Percentiles rank a stretch among this genome's conserved stretches.
These are phyloP conservation scores for Rugalucina vietnamica DNA, from an alignment of 2,888 invertebrate species.

Conservation along the genomic window DNA sequence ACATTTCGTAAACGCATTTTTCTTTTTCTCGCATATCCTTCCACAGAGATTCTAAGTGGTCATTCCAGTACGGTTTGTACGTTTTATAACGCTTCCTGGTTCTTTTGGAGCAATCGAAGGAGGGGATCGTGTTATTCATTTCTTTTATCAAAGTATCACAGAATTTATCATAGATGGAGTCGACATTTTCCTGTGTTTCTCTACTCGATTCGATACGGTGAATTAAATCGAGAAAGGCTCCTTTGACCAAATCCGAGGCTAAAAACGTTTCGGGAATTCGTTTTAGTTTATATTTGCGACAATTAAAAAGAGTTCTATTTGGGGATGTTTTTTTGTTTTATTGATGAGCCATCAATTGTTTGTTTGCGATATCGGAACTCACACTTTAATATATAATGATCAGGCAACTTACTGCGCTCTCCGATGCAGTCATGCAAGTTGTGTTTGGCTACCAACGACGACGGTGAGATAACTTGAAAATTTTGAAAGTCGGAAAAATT, in stretches of 20 bases:
- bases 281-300: background rate
- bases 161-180: background rate
- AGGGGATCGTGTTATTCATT: background rate
- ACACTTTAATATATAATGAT: conserved; percentile 19
- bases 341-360: no score
- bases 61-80: background rate
- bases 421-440: background rate
- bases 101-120: background rate
- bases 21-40: background rate
- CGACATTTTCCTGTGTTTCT: background rate
- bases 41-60: background rate
- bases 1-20: background rate
- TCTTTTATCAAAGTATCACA: background rate
- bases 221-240: background rate
- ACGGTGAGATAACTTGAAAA: conserved; percentile 6
- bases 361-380: no score
- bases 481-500: background rate
- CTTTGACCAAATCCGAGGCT: background rate
- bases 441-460: background rate
- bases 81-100: background rate
- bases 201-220: background rate
- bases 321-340: no score
- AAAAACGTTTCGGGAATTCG: background rate
- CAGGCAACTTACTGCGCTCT: background rate
- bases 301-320: no score